Evolutionary conservation across 2,888 invertebrate species (phyloP), one percentile per base, ranked within the genome.

Genomic region (Leucoma salicis): DNA sequence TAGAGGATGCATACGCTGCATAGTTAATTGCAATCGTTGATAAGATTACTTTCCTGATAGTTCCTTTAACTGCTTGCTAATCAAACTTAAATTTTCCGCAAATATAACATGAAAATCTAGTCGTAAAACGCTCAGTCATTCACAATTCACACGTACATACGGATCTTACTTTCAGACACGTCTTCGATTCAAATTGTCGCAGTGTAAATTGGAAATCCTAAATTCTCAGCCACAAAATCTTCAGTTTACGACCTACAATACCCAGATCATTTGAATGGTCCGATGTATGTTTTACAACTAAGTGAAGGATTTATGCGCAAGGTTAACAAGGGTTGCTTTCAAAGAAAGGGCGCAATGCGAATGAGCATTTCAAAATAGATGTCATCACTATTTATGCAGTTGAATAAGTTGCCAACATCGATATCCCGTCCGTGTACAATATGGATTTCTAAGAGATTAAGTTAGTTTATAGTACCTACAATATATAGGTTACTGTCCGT

Each of bases 131-230:
- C 42, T 24, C 40, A 14, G 43, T 46, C 45, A 53, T 57, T 46
- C 48, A 52, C 54, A 48, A 57, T 60, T 57, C 37, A 49, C 51
- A 55, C 52, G 53, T 50, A 46, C 45, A 15, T 13, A 40, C 47
- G 53, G 49, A 56, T 44, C 18, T 16, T 13, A 31, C 28, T 39
- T 29, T 29, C 48, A 2, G 44, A 49, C 49, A 53, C 41, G 51
- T 49, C 40, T 51, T 39, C 33, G 12, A 24, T 35, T 39, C n/a
- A 13, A 43, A 53, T 42, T 51, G 56, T 39, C 39, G 31, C 32
- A 31, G 21, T 5, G 6, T 5, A 14, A 6, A 35, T 14, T 25
- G 15, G 27, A 1, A 24, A 13, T 28, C n/a, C 27, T 44, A 15
- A 35, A 39, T 31, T 35, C 25, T 39, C 3, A 5, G 15, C 12